phyloP scores from a whole-genome alignment of 2,797 vertebrate species.

The Naso thynnoides region DNA sequence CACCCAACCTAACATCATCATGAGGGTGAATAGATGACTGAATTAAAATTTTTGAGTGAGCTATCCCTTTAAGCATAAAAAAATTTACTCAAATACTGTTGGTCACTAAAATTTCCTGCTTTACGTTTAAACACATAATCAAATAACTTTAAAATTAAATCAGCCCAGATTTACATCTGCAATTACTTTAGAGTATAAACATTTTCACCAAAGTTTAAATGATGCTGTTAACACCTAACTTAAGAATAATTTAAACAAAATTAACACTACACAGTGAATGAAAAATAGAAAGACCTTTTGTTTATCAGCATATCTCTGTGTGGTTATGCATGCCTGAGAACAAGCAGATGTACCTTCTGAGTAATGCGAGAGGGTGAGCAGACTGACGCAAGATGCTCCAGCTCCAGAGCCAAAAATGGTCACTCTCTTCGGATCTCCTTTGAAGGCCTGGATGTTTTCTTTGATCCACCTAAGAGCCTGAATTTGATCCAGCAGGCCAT shows the following conservation, averaged over 20 bases:
- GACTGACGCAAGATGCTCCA: slow-evolving; percentile 95
- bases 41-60: too few relatives aligned
- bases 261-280: background rate
- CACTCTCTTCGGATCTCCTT: slow-evolving; percentile 95
- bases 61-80: too few relatives aligned
- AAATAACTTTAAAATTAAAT: background rate
- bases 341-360: slow-evolving; percentile 90
- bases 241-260: background rate
- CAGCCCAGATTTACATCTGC: background rate
- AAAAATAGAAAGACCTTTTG: background rate
- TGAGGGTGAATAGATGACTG: too few relatives aligned
- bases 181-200: background rate
- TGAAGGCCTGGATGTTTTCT: slow-evolving; percentile 96
- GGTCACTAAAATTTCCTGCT: too few relatives aligned
- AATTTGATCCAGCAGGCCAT: slow-evolving; percentile 97
- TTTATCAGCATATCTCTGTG: background rate
- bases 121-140: too few relatives aligned
- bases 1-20: too few relatives aligned
- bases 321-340: background rate
- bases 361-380: slow-evolving; percentile 97
- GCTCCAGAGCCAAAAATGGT: slow-evolving; percentile 98
- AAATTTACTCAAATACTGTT: too few relatives aligned
- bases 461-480: slow-evolving; percentile 97
- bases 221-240: background rate
- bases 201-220: background rate